A percentile compares a stretch with the other conserved stretches of the same genome.
These are phyloP conservation scores for Helicoverpa zea DNA, from an alignment of 1,140 invertebrate genomes.

Conservation along the genomic window DNA sequence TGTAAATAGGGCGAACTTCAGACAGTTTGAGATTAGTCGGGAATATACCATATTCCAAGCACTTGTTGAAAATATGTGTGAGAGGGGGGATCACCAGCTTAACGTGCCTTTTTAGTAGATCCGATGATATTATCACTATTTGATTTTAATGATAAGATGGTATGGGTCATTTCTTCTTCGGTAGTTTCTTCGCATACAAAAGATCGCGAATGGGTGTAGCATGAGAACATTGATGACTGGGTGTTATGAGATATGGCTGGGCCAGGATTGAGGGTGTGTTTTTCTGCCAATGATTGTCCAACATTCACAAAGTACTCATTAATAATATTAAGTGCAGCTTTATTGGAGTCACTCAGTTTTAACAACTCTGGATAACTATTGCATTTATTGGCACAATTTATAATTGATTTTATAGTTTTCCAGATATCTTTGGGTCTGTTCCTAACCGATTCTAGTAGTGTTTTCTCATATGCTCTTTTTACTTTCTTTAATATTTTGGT, in stretches of 20 bases:
- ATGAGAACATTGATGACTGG: not conserved
- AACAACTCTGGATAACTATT: not conserved
- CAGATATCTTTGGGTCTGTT: not conserved
- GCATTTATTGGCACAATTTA: not conserved
- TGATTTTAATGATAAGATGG: not conserved
- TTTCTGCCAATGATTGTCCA: constrained; percentile 9
- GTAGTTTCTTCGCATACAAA: constrained; percentile 10
- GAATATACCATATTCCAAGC: constrained; percentile 9
- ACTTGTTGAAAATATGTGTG: not conserved
- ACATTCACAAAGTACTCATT: constrained; percentile 6
- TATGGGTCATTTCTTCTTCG: not conserved
- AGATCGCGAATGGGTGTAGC: not conserved
- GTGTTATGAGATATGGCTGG: not conserved
- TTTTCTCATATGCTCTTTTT: not conserved
- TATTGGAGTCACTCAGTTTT: constrained; percentile 4
- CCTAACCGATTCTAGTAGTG: not conserved
- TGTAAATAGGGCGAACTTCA: not conserved
- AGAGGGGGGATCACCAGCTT: not conserved
- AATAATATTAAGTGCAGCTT: constrained; percentile 6
- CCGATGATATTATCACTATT: not conserved
- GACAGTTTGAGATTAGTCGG: constrained; percentile 9
- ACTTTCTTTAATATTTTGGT: not conserved
- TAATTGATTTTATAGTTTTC: not conserved
- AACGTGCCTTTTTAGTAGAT: not conserved
- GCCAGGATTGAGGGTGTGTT: not conserved